These are phyloP conservation scores for Zaprionus lachaisei DNA, from an alignment of 1,140 invertebrate species.

Conservation along the genomic window DNA sequence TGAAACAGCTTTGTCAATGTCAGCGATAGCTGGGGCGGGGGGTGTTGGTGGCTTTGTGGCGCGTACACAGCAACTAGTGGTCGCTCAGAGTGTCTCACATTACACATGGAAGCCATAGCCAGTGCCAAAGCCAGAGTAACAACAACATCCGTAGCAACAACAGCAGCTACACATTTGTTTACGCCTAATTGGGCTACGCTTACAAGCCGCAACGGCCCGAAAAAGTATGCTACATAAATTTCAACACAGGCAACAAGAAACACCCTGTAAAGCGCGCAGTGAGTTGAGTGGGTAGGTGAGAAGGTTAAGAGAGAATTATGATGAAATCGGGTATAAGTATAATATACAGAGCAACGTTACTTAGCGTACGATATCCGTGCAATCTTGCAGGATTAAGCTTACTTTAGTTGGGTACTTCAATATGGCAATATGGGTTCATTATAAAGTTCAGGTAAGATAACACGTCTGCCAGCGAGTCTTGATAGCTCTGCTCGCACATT, in stretches of 20 bases:
- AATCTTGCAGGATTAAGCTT: neutral
- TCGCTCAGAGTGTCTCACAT: conserved; percentile 60
- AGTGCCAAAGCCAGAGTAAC: conserved; percentile 22
- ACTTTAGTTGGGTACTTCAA: neutral
- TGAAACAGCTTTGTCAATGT: conserved; percentile 73
- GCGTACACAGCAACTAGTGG: conserved; percentile 71
- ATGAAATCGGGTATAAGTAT: neutral
- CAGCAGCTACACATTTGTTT: conserved; percentile 74
- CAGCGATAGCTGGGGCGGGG: conserved; percentile 33
- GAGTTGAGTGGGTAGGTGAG: neutral
- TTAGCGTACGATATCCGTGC: neutral
- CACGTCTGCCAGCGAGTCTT: neutral
- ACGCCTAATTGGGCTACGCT: conserved; percentile 80
- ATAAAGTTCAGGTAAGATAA: neutral
- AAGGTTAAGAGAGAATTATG: neutral
- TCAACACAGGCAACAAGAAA: conserved; percentile 14
- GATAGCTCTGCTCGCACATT: neutral
- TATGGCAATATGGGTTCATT: neutral
- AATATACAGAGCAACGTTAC: neutral
- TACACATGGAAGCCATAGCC: conserved; percentile 50
- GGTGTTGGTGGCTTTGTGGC: conserved; percentile 12
- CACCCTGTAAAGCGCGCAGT: neutral
- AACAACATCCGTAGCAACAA: conserved; percentile 51
- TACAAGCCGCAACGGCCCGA: conserved; percentile 58
- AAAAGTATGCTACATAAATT: conserved; percentile 54